Conservation (phyloP, 2,888 invertebrate genomes). For the Cabera pusaria region DNA sequence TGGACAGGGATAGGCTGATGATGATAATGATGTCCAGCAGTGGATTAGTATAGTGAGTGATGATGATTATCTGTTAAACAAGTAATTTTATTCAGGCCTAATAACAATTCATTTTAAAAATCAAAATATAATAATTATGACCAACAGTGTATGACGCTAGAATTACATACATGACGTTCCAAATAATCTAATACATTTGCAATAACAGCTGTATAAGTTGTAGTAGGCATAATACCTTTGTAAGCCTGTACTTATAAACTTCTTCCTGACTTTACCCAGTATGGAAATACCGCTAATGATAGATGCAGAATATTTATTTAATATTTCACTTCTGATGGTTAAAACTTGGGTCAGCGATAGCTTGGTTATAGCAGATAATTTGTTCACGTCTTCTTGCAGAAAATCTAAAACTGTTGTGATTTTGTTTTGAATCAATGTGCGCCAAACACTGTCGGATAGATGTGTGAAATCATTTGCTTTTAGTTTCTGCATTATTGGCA, state of each 20-base stretch:
- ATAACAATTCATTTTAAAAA: too few relatives aligned
- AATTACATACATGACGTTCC: too few relatives aligned
- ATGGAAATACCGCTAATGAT: constrained; percentile 49
- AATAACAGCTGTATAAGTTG: too few relatives aligned
- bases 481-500: constrained; percentile 67
- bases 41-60: too few relatives aligned
- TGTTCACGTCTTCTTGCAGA: constrained; percentile 80
- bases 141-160: too few relatives aligned
- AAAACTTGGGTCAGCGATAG: constrained; percentile 73
- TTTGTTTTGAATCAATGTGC: constrained; percentile 72
- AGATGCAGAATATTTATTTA: constrained; percentile 75
- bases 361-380: constrained; percentile 71
- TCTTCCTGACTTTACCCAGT: constrained; percentile 52
- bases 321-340: constrained; percentile 66
- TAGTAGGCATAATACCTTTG: too few relatives aligned
- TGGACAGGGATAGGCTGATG: too few relatives aligned
- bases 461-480: constrained; percentile 39
- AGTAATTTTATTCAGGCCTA: too few relatives aligned
- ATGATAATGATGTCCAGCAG: too few relatives aligned
- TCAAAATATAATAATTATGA: too few relatives aligned
- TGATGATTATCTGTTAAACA: too few relatives aligned
- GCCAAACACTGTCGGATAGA: constrained; percentile 66
- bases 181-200: too few relatives aligned
- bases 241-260: constrained; percentile 71
- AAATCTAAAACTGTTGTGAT: constrained; percentile 83